These are phyloP conservation scores for Dione juno DNA, from an alignment of 2,888 invertebrate genomes.

Conservation along the genomic window DNA sequence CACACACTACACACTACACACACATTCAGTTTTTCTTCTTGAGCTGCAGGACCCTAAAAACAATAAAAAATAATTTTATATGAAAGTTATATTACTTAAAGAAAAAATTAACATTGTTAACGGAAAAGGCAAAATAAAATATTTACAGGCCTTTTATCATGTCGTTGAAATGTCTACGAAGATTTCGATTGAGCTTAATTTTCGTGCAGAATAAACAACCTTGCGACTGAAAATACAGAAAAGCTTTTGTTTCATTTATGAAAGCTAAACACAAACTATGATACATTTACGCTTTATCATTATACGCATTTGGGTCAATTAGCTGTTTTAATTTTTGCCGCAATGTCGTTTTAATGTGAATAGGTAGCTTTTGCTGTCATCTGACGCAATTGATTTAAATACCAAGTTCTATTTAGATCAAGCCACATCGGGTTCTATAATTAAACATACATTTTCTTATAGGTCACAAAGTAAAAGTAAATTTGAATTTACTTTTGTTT, in stretches of 20 bases:
- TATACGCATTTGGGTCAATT: neutral
- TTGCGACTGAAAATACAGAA: neutral
- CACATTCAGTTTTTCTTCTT: no score
- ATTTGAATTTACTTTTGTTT: no score
- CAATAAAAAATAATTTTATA: neutral
- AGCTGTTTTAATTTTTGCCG: neutral
- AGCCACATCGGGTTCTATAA: no score
- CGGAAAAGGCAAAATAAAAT: neutral
- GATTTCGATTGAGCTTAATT: constrained; percentile 2
- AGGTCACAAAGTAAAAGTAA: no score
- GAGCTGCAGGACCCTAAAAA: no score
- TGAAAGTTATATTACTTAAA: neutral
- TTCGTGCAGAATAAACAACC: neutral
- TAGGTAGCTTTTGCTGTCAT: neutral
- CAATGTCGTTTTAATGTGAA: neutral
- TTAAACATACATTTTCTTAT: no score
- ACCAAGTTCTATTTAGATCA: no score
- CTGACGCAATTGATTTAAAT: no score
- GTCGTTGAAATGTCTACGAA: neutral
- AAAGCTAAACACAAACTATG: neutral
- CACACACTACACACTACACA: no score
- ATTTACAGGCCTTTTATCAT: constrained; percentile 5
- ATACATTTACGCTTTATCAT: neutral
- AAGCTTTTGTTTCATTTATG: neutral
- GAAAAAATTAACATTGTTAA: neutral